These are phyloP conservation scores for Boleophthalmus pectinirostris DNA, from an alignment of 2,113 vertebrate species.

Conservation along the genomic window DNA sequence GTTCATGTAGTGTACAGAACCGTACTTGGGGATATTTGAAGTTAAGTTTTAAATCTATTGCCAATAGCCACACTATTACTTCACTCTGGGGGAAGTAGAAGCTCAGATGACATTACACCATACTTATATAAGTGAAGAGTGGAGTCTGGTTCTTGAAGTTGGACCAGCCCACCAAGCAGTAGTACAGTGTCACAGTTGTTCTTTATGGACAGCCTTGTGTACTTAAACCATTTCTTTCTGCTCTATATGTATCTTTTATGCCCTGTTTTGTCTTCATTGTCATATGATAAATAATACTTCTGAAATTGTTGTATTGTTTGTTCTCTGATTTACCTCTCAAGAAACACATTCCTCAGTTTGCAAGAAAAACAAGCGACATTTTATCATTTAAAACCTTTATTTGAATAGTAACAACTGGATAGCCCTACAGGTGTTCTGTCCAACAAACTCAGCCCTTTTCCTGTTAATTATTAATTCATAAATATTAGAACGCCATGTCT, in stretches of 20 bases:
- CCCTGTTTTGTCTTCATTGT: conserved; percentile 28
- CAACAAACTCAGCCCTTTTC: too few relatives aligned
- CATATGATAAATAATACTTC: conserved; percentile 38
- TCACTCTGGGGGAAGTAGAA: not conserved
- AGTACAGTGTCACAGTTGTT: too few relatives aligned
- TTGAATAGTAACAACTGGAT: too few relatives aligned
- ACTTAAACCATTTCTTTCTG: conserved; percentile 7
- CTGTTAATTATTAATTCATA: too few relatives aligned
- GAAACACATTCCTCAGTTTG: too few relatives aligned
- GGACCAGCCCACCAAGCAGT: too few relatives aligned
- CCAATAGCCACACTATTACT: not conserved
- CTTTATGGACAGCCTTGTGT: not conserved
- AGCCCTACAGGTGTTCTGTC: too few relatives aligned
- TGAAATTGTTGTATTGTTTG: not conserved
- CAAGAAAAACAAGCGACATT: too few relatives aligned
- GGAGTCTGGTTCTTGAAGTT: not conserved
- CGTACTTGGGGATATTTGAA: not conserved
- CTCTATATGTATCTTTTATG: conserved; percentile 24
- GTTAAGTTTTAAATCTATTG: not conserved
- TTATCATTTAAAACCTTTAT: too few relatives aligned
- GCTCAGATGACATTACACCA: not conserved
- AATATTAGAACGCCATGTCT: not conserved
- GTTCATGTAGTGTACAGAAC: conserved; percentile 7
- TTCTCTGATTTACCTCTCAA: not conserved
- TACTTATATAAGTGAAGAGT: not conserved